phyloP scores from a whole-genome alignment of 2,888 invertebrate species.

The Mesoligia furuncula region DNA sequence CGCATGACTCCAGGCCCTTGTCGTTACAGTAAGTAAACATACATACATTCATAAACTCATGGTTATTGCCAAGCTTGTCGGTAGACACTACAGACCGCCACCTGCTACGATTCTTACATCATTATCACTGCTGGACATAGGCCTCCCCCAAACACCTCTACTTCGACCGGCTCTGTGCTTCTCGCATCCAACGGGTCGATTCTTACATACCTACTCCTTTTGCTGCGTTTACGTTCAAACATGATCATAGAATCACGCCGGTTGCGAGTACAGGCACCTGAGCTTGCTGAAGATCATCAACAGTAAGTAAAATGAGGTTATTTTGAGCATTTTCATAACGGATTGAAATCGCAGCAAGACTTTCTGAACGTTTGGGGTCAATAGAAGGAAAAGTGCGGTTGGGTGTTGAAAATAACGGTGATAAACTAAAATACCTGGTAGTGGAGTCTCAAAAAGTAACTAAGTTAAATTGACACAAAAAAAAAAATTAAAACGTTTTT shows the following conservation, averaged over 20 bases:
- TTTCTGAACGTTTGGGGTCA: not conserved
- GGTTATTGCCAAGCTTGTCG: not conserved
- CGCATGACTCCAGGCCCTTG: conserved; percentile 85
- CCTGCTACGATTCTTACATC: not conserved
- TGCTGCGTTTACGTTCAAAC: not conserved
- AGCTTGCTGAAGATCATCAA: not conserved
- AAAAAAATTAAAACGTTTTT: not conserved
- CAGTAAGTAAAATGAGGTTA: conserved; percentile 77
- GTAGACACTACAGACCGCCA: not conserved
- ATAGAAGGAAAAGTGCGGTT: not conserved
- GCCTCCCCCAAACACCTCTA: too few relatives aligned
- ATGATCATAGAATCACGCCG: not conserved
- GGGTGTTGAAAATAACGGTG: not conserved
- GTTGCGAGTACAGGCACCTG: not conserved
- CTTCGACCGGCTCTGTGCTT: too few relatives aligned
- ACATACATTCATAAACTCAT: not conserved
- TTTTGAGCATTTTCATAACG: not conserved
- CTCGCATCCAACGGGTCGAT: too few relatives aligned
- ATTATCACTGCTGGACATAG: too few relatives aligned
- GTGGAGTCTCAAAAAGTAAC: not conserved
- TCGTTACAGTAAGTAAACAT: conserved; percentile 83
- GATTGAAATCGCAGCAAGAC: not conserved
- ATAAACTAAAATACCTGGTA: not conserved
- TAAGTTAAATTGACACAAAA: not conserved
- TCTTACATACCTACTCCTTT: too few relatives aligned